phyloP scores from a whole-genome alignment of 2,888 invertebrate species.

The Heteromyza rotundicornis region DNA sequence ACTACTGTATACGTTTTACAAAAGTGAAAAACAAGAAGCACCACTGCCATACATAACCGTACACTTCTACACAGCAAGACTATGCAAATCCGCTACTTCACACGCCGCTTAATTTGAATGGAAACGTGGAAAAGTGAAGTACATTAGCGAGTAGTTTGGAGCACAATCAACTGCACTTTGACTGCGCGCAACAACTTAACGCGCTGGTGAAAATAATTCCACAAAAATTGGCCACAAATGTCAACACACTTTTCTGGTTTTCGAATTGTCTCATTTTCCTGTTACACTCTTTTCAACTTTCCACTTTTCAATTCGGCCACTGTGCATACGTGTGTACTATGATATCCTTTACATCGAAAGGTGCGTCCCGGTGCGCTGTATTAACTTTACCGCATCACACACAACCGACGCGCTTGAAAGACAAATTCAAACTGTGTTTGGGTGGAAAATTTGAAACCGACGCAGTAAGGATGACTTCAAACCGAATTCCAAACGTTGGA shows the following conservation, averaged over 20 bases:
- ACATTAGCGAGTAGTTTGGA: background rate
- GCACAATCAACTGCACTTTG: background rate
- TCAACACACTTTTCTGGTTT: background rate
- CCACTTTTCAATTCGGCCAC: background rate
- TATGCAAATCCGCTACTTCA: conserved; percentile 16
- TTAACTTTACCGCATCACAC: background rate
- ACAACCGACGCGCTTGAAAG: conserved; percentile 31
- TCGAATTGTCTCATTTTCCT: no score
- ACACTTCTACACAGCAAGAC: no score
- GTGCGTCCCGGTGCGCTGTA: conserved; percentile 44
- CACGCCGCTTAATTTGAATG: conserved; percentile 16
- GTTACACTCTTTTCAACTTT: no score
- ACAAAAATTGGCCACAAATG: background rate
- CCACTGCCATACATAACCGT: no score
- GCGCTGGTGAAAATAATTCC: background rate
- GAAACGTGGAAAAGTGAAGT: no score
- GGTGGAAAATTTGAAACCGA: conserved; percentile 5
- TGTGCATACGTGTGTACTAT: conserved; percentile 8
- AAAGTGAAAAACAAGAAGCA: conserved; percentile 6
- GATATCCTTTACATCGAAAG: no score
- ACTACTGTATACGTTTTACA: background rate
- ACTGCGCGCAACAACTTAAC: no score
- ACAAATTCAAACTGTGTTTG: conserved; percentile 29
- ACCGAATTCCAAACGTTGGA: background rate
- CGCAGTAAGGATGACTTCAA: conserved; percentile 13